phyloP scores from a whole-genome alignment of 2,888 invertebrate species.

The Mylabris sibirica region DNA sequence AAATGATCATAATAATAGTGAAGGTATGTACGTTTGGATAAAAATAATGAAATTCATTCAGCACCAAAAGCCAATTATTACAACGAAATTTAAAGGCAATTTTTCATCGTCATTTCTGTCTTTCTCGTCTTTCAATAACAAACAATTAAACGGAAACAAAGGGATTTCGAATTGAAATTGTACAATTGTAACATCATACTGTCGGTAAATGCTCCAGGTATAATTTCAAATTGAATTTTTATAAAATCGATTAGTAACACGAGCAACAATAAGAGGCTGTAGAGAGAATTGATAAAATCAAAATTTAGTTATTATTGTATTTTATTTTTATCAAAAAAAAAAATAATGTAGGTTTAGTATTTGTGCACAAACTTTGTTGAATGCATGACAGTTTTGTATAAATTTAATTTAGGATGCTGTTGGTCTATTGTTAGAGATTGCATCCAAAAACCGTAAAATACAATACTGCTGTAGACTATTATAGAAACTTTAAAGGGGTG shows the following conservation, averaged over 20 bases:
- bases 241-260: neutral
- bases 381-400: neutral
- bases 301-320: too few relatives aligned
- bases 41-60: neutral
- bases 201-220: too few relatives aligned
- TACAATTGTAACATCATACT: neutral
- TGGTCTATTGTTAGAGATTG: neutral
- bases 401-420: constrained; percentile 1
- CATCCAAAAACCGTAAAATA: neutral
- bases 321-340: too few relatives aligned
- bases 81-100: neutral
- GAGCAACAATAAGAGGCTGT: neutral
- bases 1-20: too few relatives aligned
- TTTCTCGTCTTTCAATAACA: neutral
- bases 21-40: neutral
- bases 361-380: neutral
- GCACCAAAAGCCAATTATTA: neutral
- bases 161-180: neutral
- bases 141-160: too few relatives aligned
- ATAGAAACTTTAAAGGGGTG: neutral
- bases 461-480: neutral
- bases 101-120: neutral
- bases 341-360: neutral
- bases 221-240: neutral
- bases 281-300: neutral